Base-by-base conservation (phyloP, 1,140 invertebrate genomes). In the Alviniconcha marisindica region DNA sequence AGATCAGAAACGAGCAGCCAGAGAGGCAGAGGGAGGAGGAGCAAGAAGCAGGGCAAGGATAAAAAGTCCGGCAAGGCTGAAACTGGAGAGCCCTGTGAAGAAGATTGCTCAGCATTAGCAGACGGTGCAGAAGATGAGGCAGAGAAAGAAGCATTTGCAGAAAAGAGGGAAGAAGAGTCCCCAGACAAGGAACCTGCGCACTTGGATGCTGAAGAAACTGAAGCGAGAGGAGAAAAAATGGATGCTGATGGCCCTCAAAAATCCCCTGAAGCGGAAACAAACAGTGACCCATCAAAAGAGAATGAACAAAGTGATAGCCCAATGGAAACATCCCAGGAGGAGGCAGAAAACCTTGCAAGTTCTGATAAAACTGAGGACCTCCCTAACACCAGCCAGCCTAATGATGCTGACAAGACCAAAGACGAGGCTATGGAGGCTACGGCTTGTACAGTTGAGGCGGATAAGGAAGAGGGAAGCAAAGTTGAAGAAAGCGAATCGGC, bases 21-120 rank as follows among this genome's bases (percentile, higher is more conserved):
- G 3, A 63, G 31, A 42, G 28, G 79, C 40, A 66, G 54, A 42
- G 21, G 42, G 36, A 60, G 40, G 42, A 81, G 28, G 7, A 3
- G n/a, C 31, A 31, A 40, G 38, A 54, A 84, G 40, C 63, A 73
- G 38, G 40, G n/a, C 12, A 48, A 84, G 44, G 60, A 81, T 3
- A 56, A 54, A 54, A n/a, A n/a, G n/a, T n/a, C n/a, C n/a, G 74
- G 63, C 12, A 4, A 42, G 38, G 56, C 28, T n/a, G 51, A 40
- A 74, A 12, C 36, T 56, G 44, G 69, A 31, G 31, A 38, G 15
- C 31, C 15, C 51, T 44, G 44, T 33, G 54, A 66, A n/a, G 42
- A 77, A 63, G 66, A 81, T n/a, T n/a, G n/a, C n/a, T n/a, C n/a
- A n/a, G n/a, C n/a, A n/a, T n/a, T n/a, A n/a, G n/a, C n/a, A 48